Evolutionary conservation across 2,797 vertebrate species (phyloP).

Genomic region (Vultur gryphus): DNA sequence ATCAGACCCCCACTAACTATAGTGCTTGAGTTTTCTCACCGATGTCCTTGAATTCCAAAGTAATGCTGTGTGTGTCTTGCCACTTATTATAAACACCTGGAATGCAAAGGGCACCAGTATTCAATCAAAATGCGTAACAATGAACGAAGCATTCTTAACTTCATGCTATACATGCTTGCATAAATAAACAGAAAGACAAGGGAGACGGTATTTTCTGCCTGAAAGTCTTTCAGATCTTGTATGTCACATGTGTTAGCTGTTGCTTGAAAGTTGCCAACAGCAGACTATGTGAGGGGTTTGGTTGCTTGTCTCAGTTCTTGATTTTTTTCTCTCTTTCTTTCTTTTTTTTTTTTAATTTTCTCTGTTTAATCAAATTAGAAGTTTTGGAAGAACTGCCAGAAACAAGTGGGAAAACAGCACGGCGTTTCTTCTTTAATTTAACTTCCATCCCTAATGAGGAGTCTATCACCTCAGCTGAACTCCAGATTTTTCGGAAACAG

Average conservation of each 20-base stretch:
- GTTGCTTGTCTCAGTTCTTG: conserved; percentile 30
- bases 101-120: conserved; percentile 11
- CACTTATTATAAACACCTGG: conserved; percentile 47
- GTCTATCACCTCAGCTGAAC: conserved; percentile 92
- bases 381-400: conserved; percentile 91
- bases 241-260: neutral
- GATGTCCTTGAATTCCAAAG: conserved; percentile 53
- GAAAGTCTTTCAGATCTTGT: neutral
- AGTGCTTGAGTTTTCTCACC: conserved; percentile 26
- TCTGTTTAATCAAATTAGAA: conserved; percentile 76
- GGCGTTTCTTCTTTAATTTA: conserved; percentile 97
- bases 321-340: neutral
- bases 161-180: neutral
- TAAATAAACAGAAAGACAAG: neutral
- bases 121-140: neutral
- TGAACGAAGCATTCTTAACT: conserved; percentile 1
- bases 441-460: conserved; percentile 90
- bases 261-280: neutral
- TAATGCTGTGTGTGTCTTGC: conserved; percentile 25
- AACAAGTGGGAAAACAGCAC: conserved; percentile 86
- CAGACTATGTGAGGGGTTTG: neutral
- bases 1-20: conserved; percentile 37
- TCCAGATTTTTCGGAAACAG: conserved; percentile 93
- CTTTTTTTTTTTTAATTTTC: neutral
- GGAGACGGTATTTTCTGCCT: neutral